These are phyloP conservation scores for Lycaon pictus DNA, from an alignment of 2,113 vertebrate genomes.

Conservation along the genomic window DNA sequence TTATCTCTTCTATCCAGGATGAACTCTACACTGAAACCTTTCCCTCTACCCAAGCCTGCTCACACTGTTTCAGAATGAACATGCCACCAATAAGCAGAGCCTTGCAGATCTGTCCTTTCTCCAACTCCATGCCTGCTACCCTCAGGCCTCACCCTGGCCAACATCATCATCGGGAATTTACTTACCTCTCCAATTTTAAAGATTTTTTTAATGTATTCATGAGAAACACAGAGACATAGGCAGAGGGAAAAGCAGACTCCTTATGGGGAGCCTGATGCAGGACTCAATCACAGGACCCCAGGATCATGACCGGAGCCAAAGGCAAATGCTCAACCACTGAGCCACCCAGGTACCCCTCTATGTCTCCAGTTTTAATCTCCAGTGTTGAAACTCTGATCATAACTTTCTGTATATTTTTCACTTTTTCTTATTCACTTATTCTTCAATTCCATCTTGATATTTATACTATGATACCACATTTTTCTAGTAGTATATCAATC, in stretches of 20 bases:
- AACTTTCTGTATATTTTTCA: neutral
- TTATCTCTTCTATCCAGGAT: neutral
- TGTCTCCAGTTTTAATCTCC: neutral
- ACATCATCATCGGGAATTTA: neutral
- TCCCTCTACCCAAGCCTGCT: neutral
- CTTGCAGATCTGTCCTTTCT: neutral
- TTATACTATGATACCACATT: neutral
- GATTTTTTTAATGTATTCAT: too few species aligned
- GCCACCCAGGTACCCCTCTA: too few species aligned
- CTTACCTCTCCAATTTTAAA: neutral
- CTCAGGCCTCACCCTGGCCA: neutral
- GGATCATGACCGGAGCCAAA: too few species aligned
- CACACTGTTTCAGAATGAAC: neutral
- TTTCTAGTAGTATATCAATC: too few species aligned
- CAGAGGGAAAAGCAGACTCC: too few species aligned
- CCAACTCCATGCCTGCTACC: neutral
- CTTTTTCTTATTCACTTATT: neutral
- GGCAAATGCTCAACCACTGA: too few species aligned
- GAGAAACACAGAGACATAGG: too few species aligned
- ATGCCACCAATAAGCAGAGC: neutral
- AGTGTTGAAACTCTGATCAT: neutral
- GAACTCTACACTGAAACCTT: neutral
- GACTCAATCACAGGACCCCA: too few species aligned
- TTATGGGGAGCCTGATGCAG: too few species aligned
- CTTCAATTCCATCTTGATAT: neutral